Base-by-base conservation (phyloP, 2,888 invertebrate species). In the Caenorhabditis afra region DNA sequence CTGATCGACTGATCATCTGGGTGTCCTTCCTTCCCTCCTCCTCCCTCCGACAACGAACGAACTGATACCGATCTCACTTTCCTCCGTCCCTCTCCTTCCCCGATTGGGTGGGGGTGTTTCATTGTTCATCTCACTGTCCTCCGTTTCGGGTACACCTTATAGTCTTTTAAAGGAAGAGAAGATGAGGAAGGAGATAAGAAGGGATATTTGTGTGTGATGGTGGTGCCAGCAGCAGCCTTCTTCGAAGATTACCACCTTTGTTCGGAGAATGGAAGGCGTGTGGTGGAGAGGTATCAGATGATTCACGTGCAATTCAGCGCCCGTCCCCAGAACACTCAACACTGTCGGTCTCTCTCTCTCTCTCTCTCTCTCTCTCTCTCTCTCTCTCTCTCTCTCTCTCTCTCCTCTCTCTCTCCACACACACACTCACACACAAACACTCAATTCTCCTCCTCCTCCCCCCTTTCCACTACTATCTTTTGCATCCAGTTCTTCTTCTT, bases 1-100 rank as follows among this genome's bases (percentile, higher is more conserved):
- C 18, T 62, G 71, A 71, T 71, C 71, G 62, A n/a, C 62, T 62
- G 71, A 71, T 71, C 70, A 62, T 62, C 70, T 55, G 70, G 23
- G 68, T 47, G 53, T 55, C 55, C 70, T 70, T 7, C 7, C 7
- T 5, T 29, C 7, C 29, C 29, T 29, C 29, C 29, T 29, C 7
- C 3, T 29, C 7, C 29, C 29, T 29, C 29, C 29, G 29, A 29
- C 3, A 7, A 29, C 4, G 29, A 29, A n/a, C n/a, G n/a, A n/a
- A n/a, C n/a, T 7, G 29, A 29, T 29, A 29, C 29, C 29, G 29
- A 29, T 29, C 29, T 3, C 22, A 20, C 22, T 55, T 39, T 55
- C 55, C n/a, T n/a, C n/a, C n/a, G n/a, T n/a, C n/a, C n/a, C n/a
- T n/a, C n/a, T 37, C 10, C 37, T 11, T 37, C 10, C 37, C 10